Base-by-base conservation (phyloP, 1,140 invertebrate genomes). In the Drosophila obscura region DNA sequence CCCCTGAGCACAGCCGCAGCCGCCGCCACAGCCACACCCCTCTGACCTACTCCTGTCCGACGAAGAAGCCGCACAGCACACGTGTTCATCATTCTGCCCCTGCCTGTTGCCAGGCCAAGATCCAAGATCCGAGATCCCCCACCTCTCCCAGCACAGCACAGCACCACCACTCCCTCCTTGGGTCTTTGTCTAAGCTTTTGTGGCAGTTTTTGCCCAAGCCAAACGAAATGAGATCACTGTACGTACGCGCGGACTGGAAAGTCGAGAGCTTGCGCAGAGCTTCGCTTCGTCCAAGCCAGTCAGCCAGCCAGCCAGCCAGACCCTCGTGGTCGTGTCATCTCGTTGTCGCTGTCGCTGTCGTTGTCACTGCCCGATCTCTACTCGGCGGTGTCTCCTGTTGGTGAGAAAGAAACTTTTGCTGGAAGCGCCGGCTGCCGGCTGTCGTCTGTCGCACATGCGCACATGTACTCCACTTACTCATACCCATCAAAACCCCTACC, bases 71-170 rank as follows among this genome's bases (percentile, higher is more conserved):
- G 35, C 24, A 46, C 58, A 58, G 69, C 74, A 77, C 79, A 82
- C 79, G 79, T 82, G 79, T 83, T 77, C 73, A 55, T 53, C 58
- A 57, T 35, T 63, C 43, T 41, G 57, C 7, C 7, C 48, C 46
- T 57, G 66, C 50, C 62, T 81, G 78, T 82, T 82, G 80, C 80
- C 73, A 78, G 80, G 80, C 69, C 69, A 46, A 64, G 31, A 31
- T 39, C 35, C 60, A 44, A 31, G 43, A 55, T 45, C 45, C 35
- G 31, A 11, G 31, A 4, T 35, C 44, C 49, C 65, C 35, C n/a
- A 39, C 65, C 28, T 15, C 15, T 16, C 44, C n/a, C n/a, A n/a
- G n/a, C n/a, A n/a, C n/a, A 45, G 0, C 6, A 19, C n/a, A 2
- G 0, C 19, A 48, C 22, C 6, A 19, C 44, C 22, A 13, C 41